Conservation (phyloP, 2,113 vertebrate genomes). For the Rhizomys pruinosus region DNA sequence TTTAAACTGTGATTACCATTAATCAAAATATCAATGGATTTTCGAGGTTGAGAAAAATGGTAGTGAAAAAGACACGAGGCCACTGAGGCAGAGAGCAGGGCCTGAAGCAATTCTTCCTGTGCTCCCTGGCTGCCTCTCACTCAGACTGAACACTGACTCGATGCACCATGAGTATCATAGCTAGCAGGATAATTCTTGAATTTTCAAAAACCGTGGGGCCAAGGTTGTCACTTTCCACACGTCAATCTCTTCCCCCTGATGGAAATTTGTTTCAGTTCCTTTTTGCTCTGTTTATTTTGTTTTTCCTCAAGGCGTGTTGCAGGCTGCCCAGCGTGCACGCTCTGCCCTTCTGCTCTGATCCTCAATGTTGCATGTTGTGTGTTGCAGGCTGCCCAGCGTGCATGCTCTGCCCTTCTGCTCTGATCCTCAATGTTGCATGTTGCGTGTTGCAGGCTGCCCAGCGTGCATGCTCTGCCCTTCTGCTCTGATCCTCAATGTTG, state of each 20-base stretch:
- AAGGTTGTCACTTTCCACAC: accelerated
- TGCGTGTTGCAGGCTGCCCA: not conserved
- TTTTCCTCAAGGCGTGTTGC: too few species aligned
- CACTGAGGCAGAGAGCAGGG: accelerated
- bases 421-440: not conserved
- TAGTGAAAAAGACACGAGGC: not conserved
- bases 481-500: not conserved
- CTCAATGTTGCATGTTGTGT: not conserved
- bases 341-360: not conserved
- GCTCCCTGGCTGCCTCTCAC: not conserved
- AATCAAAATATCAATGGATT: not conserved
- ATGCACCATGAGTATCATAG: not conserved
- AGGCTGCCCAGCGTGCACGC: not conserved
- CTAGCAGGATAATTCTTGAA: not conserved
- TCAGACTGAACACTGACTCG: accelerated
- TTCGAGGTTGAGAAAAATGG: not conserved
- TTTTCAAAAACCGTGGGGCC: not conserved
- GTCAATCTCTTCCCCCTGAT: not conserved
- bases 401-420: not conserved
- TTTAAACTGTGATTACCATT: too few species aligned
- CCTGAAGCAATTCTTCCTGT: accelerated
- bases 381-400: not conserved
- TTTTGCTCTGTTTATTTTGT: not conserved
- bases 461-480: not conserved
- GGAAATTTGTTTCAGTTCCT: not conserved